These are phyloP conservation scores for Melospiza melodia DNA, from an alignment of 2,113 vertebrate genomes.

Conservation along the genomic window DNA sequence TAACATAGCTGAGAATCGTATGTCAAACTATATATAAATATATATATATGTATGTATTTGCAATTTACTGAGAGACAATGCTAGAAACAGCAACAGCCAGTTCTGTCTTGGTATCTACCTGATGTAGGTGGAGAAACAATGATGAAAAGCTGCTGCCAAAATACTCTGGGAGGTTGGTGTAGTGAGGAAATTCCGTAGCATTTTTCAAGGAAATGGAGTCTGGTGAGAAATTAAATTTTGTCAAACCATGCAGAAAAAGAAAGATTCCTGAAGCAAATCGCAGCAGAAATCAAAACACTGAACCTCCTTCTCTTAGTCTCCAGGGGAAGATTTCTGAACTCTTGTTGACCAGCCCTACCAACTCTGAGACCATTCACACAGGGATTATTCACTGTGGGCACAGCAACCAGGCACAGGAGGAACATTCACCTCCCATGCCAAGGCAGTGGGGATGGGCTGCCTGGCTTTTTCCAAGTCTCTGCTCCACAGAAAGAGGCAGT, in stretches of 20 bases:
- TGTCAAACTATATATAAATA: background rate
- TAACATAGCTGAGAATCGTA: background rate
- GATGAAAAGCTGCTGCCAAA: constrained; percentile 71
- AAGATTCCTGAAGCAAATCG: background rate
- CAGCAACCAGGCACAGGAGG: background rate
- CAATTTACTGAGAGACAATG: background rate
- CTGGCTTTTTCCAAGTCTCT: background rate
- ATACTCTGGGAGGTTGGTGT: constrained; percentile 14
- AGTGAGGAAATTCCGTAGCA: constrained; percentile 51
- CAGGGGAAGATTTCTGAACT: background rate
- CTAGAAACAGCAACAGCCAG: background rate
- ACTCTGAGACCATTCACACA: background rate
- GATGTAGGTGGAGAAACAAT: constrained; percentile 69
- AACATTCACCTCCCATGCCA: background rate
- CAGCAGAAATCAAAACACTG: background rate
- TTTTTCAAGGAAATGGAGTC: constrained; percentile 38
- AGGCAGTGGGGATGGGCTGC: background rate
- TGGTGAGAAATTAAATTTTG: constrained; percentile 21
- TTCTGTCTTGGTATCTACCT: constrained; percentile 20
- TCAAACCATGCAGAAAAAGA: background rate
- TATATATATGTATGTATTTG: background rate
- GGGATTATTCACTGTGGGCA: rapidly evolving
- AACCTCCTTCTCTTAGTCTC: background rate
- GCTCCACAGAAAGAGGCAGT: background rate
- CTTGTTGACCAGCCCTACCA: background rate